Evolutionary conservation across 1,140 invertebrate species (phyloP), one percentile per base, ranked within the genome.

Genomic region (Mamestra configurata): DNA sequence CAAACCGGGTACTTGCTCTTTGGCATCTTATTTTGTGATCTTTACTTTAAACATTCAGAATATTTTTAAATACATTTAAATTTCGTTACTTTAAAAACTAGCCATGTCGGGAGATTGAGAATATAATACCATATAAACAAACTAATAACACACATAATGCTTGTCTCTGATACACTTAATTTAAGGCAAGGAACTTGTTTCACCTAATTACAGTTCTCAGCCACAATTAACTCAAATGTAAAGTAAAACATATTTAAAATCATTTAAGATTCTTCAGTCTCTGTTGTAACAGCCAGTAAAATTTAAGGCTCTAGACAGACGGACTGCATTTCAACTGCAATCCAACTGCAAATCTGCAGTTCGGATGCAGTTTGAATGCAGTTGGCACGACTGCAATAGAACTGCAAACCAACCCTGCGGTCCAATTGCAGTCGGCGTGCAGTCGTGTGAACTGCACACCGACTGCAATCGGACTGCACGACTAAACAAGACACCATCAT

Each of bases 21-120:
- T 24, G 40, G n/a, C 2, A 68, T 68, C 43, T 35, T 57, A 37
- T 18, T 27, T 24, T 68, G 64, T 46, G 64, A 46, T 49, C 64
- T 68, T 68, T 46, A 68, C 37, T 46, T 68, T 68, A 24, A 68
- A 68, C 64, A 68, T 68, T 68, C 64, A 68, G 22, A n/a, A 27
- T 68, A 24, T 68, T 68, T 24, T 24, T 66, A 68, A 68, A 68
- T 15, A 68, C 64, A 68, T 68, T 64, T 8, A 64, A 11, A 64
- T 37, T 64, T 68, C 20, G 46, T 46, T 46, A 66, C n/a, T 15
- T 57, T 46, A 15, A 70, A 49, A 49, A 43, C 66, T 70, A 70
- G 66, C 22, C 13, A 20, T 66, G 27, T 43, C 40, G 40, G 4
- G 18, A 22, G 18, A 40, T 66, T 66, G 35, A 40, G 18, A 15